These are phyloP conservation scores for Drosophila barbarae DNA, from an alignment of 2,888 invertebrate species.

Conservation along the genomic window DNA sequence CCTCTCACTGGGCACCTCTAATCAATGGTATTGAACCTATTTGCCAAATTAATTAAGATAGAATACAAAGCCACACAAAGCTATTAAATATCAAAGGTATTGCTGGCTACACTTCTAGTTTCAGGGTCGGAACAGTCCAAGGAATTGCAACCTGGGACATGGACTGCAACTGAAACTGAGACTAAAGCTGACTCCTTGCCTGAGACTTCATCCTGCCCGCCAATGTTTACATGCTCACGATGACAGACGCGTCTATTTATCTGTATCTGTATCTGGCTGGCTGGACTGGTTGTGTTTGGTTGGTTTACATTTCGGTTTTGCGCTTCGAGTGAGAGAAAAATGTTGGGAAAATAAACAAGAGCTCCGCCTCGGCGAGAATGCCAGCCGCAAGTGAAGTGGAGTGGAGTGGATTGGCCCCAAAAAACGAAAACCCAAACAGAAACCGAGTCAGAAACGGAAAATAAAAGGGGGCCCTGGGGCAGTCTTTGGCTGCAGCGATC, in stretches of 20 bases:
- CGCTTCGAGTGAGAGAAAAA: constrained; percentile 70
- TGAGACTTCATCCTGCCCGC: constrained; percentile 9
- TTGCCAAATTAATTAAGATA: background rate
- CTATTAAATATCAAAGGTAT: background rate
- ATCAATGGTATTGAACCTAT: background rate
- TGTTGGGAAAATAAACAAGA: constrained; percentile 71
- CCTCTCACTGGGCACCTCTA: background rate
- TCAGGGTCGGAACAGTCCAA: background rate
- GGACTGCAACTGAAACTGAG: constrained; percentile 1
- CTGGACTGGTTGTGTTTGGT: constrained; percentile 43
- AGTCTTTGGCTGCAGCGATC: constrained; percentile 63
- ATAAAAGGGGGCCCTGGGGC: constrained; percentile 21
- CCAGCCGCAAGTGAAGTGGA: constrained; percentile 27
- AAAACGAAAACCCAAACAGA: constrained; percentile 5
- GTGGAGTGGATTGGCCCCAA: constrained; percentile 38
- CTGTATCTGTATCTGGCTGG: constrained; percentile 29
- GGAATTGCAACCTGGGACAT: background rate
- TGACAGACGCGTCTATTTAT: constrained; percentile 41
- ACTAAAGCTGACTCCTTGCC: background rate
- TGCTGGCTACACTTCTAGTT: too few relatives aligned
- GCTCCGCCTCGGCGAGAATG: constrained; percentile 29
- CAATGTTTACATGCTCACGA: constrained; percentile 26
- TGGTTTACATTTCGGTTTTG: constrained; percentile 68
- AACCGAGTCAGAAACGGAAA: constrained; percentile 2
- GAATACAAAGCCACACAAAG: background rate